Evolutionary conservation across 1,140 invertebrate species (phyloP).

Genomic region (Drosophila ironensis): DNA sequence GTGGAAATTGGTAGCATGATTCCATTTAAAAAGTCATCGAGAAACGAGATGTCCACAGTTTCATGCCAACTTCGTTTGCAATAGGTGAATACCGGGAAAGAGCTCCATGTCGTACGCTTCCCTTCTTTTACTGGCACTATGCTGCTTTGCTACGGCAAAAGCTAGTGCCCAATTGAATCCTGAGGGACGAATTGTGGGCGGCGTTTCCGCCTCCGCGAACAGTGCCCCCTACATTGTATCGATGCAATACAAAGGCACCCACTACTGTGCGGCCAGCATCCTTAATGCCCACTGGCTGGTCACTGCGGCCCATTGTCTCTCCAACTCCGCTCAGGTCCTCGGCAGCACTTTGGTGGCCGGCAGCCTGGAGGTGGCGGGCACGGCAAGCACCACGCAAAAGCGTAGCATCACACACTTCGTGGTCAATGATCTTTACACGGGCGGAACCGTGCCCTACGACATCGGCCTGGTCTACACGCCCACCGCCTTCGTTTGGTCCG

Average conservation of each 20-base stretch:
- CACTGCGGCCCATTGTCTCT: slow-evolving; percentile 81
- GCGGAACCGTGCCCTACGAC: slow-evolving; percentile 83
- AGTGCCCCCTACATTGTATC: slow-evolving; percentile 81
- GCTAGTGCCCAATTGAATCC: not conserved
- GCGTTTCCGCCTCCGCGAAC: slow-evolving; percentile 51
- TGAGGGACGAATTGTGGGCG: slow-evolving; percentile 76
- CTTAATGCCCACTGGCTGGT: slow-evolving; percentile 83
- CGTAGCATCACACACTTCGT: slow-evolving; percentile 58
- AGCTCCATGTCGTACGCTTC: not conserved
- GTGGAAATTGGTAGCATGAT: slow-evolving; percentile 28
- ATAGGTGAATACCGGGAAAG: slow-evolving; percentile 28
- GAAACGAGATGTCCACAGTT: slow-evolving; percentile 61
- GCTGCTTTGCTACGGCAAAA: slow-evolving; percentile 12
- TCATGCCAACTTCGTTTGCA: slow-evolving; percentile 29
- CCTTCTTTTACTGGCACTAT: slow-evolving; percentile 13
- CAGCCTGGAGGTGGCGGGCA: slow-evolving; percentile 58
- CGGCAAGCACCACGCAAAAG: slow-evolving; percentile 63
- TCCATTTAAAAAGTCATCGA: slow-evolving; percentile 62
- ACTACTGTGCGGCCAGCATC: slow-evolving; percentile 84
- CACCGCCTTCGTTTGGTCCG: slow-evolving; percentile 81
- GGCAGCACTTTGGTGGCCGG: slow-evolving; percentile 66
- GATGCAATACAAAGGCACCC: slow-evolving; percentile 67
- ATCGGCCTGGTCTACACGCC: slow-evolving; percentile 83
- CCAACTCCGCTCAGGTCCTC: slow-evolving; percentile 56
- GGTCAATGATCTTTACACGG: slow-evolving; percentile 63